phyloP scores from a whole-genome alignment of 2,797 vertebrate species.

The Gymnoscopelus microlampas region DNA sequence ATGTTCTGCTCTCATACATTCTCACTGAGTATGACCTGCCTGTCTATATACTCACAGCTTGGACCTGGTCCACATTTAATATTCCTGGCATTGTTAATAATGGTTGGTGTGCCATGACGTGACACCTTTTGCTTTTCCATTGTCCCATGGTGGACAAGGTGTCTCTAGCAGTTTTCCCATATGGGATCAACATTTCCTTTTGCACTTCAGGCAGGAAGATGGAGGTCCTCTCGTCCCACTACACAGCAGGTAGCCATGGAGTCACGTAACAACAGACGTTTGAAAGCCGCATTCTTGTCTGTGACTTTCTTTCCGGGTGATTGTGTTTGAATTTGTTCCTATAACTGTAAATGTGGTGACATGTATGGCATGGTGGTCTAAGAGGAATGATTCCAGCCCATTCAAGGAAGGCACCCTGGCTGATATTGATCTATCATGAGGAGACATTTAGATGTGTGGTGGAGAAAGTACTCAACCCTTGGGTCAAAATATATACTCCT shows the following conservation, averaged over 20 bases:
- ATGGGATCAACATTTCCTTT: slow-evolving; percentile 41
- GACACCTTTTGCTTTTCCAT: slow-evolving; percentile 47
- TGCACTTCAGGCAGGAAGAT: slow-evolving; percentile 17
- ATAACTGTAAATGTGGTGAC: background rate
- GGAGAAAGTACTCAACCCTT: too few relatives aligned
- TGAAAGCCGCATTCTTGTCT: background rate
- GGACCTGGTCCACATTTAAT: slow-evolving; percentile 29
- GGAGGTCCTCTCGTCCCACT: slow-evolving; percentile 4
- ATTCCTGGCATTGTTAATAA: slow-evolving; percentile 37
- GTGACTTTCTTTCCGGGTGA: background rate
- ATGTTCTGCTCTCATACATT: background rate
- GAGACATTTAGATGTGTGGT: slow-evolving; percentile 30
- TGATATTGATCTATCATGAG: slow-evolving; percentile 29
- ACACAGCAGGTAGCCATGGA: slow-evolving; percentile 12
- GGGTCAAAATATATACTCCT: too few relatives aligned
- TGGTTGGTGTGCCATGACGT: slow-evolving; percentile 48
- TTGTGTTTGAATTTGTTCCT: slow-evolving; percentile 5
- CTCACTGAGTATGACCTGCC: slow-evolving; percentile 30
- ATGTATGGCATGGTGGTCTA: background rate
- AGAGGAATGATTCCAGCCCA: slow-evolving; percentile 26
- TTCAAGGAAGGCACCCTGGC: slow-evolving; percentile 34
- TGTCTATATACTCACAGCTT: slow-evolving; percentile 2
- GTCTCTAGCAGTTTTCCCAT: slow-evolving; percentile 62
- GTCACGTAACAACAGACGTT: slow-evolving; percentile 4
- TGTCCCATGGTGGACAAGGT: slow-evolving; percentile 71